A percentile compares a stretch with the other conserved stretches of the same genome.
Evolutionary conservation across 2,113 vertebrate genomes (phyloP).

Genomic region (Camelus dromedarius): DNA sequence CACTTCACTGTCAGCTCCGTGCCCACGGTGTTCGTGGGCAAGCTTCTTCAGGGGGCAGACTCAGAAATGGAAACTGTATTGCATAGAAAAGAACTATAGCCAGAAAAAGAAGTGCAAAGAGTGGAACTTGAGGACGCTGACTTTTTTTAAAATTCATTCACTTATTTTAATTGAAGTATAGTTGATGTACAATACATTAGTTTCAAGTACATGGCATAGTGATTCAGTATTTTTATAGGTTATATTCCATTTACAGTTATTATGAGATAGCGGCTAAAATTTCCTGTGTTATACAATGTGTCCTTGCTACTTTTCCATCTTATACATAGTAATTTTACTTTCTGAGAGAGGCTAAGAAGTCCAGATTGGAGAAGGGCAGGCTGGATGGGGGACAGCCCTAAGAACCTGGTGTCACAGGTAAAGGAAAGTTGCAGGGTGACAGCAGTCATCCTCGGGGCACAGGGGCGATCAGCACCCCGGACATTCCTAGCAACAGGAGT

Average conservation of each 20-base stretch:
- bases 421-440: rapidly evolving
- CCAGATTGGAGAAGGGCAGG: neutral
- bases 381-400: neutral
- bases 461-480: rapidly evolving
- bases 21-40: rapidly evolving
- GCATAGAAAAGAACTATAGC: neutral
- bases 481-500: neutral
- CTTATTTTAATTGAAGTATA: no score
- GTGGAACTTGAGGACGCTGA: neutral
- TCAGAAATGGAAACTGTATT: neutral
- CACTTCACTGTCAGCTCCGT: neutral
- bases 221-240: no score
- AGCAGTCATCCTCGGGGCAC: rapidly evolving
- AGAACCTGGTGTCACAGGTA: rapidly evolving
- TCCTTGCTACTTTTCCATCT: no score
- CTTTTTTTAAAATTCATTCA: no score
- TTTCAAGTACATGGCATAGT: no score
- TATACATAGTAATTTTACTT: neutral
- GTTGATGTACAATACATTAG: no score
- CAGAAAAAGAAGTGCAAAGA: neutral
- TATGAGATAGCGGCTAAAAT: no score
- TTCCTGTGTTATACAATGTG: no score
- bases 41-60: neutral
- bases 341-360: neutral
- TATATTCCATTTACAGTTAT: no score